phyloP scores from a whole-genome alignment of 2,113 vertebrate genomes.

The Mobula hypostoma region DNA sequence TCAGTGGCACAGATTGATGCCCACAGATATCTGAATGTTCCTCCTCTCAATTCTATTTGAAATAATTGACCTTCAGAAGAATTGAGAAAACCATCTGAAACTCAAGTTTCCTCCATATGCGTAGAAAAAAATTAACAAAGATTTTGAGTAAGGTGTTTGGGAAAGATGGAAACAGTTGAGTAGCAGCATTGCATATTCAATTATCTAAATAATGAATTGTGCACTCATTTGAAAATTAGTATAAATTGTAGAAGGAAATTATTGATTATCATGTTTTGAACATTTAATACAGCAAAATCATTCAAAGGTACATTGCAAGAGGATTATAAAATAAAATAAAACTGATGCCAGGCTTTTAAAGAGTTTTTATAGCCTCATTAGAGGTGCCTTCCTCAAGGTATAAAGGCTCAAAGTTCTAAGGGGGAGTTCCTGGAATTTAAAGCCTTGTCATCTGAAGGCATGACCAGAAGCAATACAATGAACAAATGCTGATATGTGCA shows the following conservation, averaged over 20 bases:
- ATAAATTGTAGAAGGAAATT: not conserved
- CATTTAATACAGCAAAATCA: not conserved
- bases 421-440: no score
- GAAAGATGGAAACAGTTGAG: not conserved
- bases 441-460: no score
- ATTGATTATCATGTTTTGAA: not conserved
- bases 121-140: not conserved
- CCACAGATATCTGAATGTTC: not conserved
- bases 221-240: not conserved
- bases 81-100: not conserved
- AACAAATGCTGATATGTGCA: no score
- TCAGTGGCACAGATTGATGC: not conserved
- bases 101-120: not conserved
- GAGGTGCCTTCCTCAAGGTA: no score
- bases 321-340: not conserved
- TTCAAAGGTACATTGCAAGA: not conserved
- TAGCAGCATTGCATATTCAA: not conserved
- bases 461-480: no score
- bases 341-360: no score
- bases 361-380: no score
- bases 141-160: not conserved
- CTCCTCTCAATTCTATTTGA: no score
- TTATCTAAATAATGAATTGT: not conserved
- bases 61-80: not conserved
- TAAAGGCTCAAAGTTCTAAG: no score